phyloP scores from a whole-genome alignment of 2,113 vertebrate species.

The Pagrus major region DNA sequence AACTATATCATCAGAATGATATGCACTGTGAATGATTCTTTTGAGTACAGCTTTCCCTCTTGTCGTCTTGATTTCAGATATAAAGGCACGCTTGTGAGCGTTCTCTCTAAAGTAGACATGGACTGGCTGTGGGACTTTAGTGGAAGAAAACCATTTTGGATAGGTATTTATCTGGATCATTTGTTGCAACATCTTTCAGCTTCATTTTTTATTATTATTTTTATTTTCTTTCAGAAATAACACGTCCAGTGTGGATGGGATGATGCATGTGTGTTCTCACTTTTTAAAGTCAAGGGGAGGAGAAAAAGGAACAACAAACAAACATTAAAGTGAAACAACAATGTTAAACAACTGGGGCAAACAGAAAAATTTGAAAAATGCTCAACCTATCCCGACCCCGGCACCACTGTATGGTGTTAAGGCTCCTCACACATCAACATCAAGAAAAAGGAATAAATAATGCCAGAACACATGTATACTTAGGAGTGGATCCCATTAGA shows the following conservation, averaged over 20 bases:
- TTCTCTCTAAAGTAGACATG: constrained; percentile 90
- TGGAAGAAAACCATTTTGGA: constrained; percentile 93
- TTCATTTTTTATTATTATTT: not conserved
- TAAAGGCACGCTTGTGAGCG: constrained; percentile 87
- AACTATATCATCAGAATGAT: constrained; percentile 5
- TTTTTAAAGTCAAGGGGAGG: too few relatives aligned
- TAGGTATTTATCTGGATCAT: constrained; percentile 81
- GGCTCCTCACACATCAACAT: not conserved
- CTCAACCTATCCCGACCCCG: too few relatives aligned
- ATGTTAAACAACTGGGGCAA: too few relatives aligned
- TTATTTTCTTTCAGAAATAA: not conserved
- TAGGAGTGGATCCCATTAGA: not conserved
- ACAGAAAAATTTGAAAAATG: too few relatives aligned
- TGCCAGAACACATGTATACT: too few relatives aligned
- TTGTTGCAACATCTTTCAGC: not conserved
- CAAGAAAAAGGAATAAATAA: too few relatives aligned
- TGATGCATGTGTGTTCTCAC: too few relatives aligned
- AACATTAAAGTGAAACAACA: too few relatives aligned
- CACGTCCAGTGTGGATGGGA: not conserved
- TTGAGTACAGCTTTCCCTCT: not conserved
- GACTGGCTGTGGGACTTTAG: constrained; percentile 93
- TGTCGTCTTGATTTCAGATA: constrained; percentile 78
- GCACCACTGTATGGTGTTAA: too few relatives aligned
- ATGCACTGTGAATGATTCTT: not conserved
- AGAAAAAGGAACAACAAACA: too few relatives aligned